A percentile compares a stretch with the other conserved stretches of the same genome.
These are phyloP conservation scores for Dipodomys ordii DNA, from an alignment of 2,113 vertebrate species.

Conservation along the genomic window DNA sequence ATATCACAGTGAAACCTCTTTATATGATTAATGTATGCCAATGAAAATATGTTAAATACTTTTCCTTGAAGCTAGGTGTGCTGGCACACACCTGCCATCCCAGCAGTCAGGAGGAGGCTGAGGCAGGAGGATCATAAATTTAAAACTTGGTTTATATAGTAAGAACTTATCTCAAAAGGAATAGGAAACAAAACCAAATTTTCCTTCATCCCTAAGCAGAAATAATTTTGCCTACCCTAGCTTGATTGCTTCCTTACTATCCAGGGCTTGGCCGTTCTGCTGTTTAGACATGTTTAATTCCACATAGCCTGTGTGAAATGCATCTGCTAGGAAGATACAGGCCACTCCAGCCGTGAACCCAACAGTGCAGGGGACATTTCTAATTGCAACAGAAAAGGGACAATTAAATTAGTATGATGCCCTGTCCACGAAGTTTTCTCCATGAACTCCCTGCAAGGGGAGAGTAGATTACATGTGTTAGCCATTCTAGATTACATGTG, in stretches of 20 bases:
- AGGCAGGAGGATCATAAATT: too few relatives aligned
- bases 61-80: too few relatives aligned
- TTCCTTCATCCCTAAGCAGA: neutral
- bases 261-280: conserved; percentile 24
- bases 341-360: conserved; percentile 1
- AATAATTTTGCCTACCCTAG: neutral
- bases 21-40: too few relatives aligned
- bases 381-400: conserved; percentile 51
- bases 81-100: too few relatives aligned
- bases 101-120: too few relatives aligned
- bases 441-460: neutral
- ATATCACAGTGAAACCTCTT: too few relatives aligned
- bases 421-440: neutral
- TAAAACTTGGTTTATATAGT: too few relatives aligned
- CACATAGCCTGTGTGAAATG: neutral
- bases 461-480: neutral
- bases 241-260: neutral
- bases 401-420: conserved; percentile 2
- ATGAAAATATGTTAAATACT: too few relatives aligned
- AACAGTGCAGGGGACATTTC: conserved; percentile 14
- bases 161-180: too few relatives aligned
- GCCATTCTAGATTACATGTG: neutral
- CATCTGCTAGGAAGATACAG: conserved; percentile 39
- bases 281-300: conserved; percentile 16
- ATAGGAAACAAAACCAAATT: neutral